Conservation (phyloP, 2,888 invertebrate genomes). For the Orthosia cruda region DNA sequence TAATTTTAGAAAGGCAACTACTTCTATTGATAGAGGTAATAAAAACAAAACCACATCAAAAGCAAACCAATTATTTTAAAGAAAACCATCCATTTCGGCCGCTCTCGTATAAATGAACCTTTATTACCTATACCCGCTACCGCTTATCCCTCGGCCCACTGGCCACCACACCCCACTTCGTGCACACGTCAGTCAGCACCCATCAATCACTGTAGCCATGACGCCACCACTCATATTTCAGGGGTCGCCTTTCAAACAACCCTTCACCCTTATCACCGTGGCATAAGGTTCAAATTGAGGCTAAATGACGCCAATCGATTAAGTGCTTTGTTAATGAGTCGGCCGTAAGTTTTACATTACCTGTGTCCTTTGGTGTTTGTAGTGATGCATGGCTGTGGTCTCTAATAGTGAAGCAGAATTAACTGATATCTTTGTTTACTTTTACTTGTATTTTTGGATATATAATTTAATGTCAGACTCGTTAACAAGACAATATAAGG, state of each 20-base stretch:
- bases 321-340: conserved; percentile 81
- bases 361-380: conserved; percentile 63
- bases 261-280: conserved; percentile 69
- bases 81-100: neutral
- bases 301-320: conserved; percentile 85
- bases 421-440: conserved; percentile 18
- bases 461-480: too few relatives aligned
- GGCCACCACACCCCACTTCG: conserved; percentile 83
- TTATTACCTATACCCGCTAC: conserved; percentile 41
- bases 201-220: conserved; percentile 90
- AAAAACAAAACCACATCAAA: neutral
- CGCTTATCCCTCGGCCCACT: conserved; percentile 63
- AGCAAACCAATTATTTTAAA: too few relatives aligned
- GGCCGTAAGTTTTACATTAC: conserved; percentile 67
- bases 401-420: neutral
- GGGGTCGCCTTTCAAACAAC: conserved; percentile 73
- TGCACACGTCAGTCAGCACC: conserved; percentile 88
- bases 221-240: conserved; percentile 90
- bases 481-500: too few relatives aligned
- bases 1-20: too few relatives aligned
- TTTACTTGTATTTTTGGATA: too few relatives aligned
- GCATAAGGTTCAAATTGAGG: conserved; percentile 74
- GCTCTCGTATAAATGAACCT: neutral
- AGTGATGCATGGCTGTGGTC: conserved; percentile 41
- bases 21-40: neutral